A percentile compares a stretch with the other conserved stretches of the same genome.
Conservation (phyloP, 2,113 vertebrate species). For the Strix uralensis region DNA sequence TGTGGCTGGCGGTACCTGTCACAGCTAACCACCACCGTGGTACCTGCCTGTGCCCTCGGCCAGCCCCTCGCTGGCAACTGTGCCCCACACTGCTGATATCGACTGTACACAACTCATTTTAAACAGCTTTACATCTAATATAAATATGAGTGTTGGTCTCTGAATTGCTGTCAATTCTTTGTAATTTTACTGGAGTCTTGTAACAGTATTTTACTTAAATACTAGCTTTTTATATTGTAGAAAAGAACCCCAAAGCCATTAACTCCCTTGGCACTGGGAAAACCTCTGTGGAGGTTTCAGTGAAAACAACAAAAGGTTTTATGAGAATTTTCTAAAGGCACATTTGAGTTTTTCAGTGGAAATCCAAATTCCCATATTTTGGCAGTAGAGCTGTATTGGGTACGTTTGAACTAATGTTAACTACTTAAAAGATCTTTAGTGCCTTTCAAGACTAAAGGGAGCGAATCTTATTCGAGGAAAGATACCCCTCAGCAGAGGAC, state of each 20-base stretch:
- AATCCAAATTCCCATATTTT: not conserved
- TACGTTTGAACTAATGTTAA: not conserved
- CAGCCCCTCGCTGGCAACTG: not conserved
- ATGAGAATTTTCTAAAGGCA: not conserved
- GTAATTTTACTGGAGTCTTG: not conserved
- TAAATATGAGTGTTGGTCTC: not conserved
- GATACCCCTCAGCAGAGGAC: not conserved
- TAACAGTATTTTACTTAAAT: not conserved
- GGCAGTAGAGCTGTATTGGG: not conserved
- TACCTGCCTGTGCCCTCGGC: not conserved
- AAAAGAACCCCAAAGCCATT: not conserved
- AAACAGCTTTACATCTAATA: not conserved
- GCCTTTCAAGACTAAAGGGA: not conserved
- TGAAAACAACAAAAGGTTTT: not conserved
- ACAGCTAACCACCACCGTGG: fast-evolving
- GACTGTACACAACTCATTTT: not conserved
- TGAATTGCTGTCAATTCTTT: not conserved
- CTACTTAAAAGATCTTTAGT: not conserved
- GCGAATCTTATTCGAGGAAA: not conserved
- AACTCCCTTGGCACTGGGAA: not conserved
- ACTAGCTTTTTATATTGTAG: not conserved
- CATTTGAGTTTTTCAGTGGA: not conserved
- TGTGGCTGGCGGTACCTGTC: fast-evolving
- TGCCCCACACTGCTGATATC: not conserved
- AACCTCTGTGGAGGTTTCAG: not conserved